Evolutionary conservation across 2,797 vertebrate genomes (phyloP), one percentile per base, ranked within the genome.

Genomic region (Chromobotia macracanthus): DNA sequence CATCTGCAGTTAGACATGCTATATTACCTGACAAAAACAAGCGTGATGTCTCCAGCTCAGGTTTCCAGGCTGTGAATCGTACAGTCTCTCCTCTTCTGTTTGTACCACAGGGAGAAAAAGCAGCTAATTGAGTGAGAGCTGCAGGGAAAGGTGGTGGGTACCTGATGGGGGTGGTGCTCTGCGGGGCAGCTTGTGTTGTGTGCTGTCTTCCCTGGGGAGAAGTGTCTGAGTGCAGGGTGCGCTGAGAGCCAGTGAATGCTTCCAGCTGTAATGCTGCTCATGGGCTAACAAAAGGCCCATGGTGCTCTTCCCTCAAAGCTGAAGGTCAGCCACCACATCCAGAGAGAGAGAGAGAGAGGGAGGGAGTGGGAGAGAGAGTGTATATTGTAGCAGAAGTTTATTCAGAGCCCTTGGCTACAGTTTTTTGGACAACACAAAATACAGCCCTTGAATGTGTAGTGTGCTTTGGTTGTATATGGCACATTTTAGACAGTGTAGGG

Each of bases 301-400:
- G 80, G 73, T 72, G 65, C 78, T 72, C 66, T 68, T 84, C 61
- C 53, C 19, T 78, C 71, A 65, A 51, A 61, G 66, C 68, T 82
- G 75, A 84, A 84, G 83, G 83, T 84, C 78, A 75, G 70, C 48
- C 50, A 74, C 35, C n/a, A 12, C 51, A 55, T 77, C 60, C 60
- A 31, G 19, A 69, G 8, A 38, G 7, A 31, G 12, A 65, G 67
- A 74, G 21, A 51, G 23, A n/a, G 13, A 61, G 15, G 23, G 18
- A 56, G 28, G 25, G 71, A 61, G 3, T 19, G 18, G 41, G 21
- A 71, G 60, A 53, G 19, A 65, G 19, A 75, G 64, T 41, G n/a
- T 61, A 38, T 48, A 71, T 7, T 56, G 44, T 11, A 60, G 60
- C 61, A 55, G 25, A 72, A 18, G 46, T 63, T 81, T 48, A 44